Base-by-base conservation (phyloP, 1,140 invertebrate genomes). In the Drosophila arizonae region DNA sequence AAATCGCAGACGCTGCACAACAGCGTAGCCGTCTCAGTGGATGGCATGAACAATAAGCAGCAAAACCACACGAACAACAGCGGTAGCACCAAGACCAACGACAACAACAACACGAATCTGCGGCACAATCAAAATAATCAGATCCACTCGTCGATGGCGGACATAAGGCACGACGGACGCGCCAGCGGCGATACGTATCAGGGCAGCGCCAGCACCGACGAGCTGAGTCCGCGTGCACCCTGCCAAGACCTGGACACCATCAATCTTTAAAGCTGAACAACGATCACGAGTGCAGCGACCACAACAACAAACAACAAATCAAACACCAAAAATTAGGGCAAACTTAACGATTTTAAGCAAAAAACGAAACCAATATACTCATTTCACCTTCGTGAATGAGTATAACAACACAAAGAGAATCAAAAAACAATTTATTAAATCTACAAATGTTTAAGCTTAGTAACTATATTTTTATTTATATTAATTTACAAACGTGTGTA, bases 161-260 rank as follows among this genome's bases (percentile, higher is more conserved):
- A 88, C n/a, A 80, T 88, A 2, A 62, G 69, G 1, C 68, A 43
- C 9, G 82, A 79, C 62, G 73, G 84, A 2, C 63, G 46, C 17
- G 61, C 39, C 51, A 73, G 46, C 28, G 66, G 61, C 2, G 64
- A 65, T 9, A 76, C 63, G 24, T 58, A 60, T 0, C 55, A 65
- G 1, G 55, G 63, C 17, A 82, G 76, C 61, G 90, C 60, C 26
- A 58, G 58, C 43, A 82, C 57, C 10, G 79, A 87, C 57, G 90
- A 77, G 33, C 36, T 90, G 43, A 92, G 91, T 86, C 91, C 91
- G 3, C 91, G 93, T 43, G 93, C 93, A 0, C 93, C 93, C 60
- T 94, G 94, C 77, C 93, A 95, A 84, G 94, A 94, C 89, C 91
- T 95, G 84, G 94, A 95, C 80, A 95, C 94, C 46, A 94, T 95